These are phyloP conservation scores for Aegithalos caudatus DNA, from an alignment of 2,113 vertebrate genomes.

Conservation along the genomic window DNA sequence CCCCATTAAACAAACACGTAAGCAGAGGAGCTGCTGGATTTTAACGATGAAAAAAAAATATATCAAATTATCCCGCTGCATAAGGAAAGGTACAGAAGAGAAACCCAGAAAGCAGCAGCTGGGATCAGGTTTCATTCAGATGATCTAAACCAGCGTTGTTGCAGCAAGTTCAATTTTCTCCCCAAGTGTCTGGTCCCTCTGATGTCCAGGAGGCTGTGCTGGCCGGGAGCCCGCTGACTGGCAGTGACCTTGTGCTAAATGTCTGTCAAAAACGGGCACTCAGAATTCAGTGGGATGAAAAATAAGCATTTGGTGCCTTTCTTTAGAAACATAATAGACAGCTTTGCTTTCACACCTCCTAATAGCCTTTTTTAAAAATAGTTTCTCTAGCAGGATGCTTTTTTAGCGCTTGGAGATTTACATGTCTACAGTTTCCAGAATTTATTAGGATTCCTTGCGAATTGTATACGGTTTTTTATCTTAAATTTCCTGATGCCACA, in stretches of 20 bases:
- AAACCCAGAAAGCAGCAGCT: slow-evolving; percentile 11
- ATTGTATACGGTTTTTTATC: not conserved
- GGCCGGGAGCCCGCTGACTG: not conserved
- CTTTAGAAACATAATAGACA: slow-evolving; percentile 60
- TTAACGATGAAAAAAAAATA: not conserved
- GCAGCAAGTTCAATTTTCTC: slow-evolving; percentile 18
- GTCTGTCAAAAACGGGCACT: slow-evolving; percentile 24
- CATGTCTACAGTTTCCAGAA: slow-evolving; percentile 40
- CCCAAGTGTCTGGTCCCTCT: not conserved
- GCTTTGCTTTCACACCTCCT: slow-evolving; percentile 69
- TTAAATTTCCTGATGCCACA: slow-evolving; percentile 29
- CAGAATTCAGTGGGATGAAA: not conserved
- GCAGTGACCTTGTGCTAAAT: slow-evolving; percentile 36
- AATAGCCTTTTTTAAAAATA: slow-evolving; percentile 72
- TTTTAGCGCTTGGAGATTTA: slow-evolving; percentile 1
- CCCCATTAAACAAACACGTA: not conserved
- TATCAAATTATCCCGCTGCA: not conserved
- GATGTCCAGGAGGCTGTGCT: not conserved
- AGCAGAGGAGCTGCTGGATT: slow-evolving; percentile 13
- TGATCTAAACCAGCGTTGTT: not conserved
- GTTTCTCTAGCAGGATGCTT: slow-evolving; percentile 56
- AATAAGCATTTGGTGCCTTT: slow-evolving; percentile 36
- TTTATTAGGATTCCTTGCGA: slow-evolving; percentile 45
- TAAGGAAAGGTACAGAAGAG: not conserved
- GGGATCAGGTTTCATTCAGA: slow-evolving; percentile 3